Conservation (phyloP, 1,140 invertebrate genomes). For the Stegodyphus dumicola region DNA sequence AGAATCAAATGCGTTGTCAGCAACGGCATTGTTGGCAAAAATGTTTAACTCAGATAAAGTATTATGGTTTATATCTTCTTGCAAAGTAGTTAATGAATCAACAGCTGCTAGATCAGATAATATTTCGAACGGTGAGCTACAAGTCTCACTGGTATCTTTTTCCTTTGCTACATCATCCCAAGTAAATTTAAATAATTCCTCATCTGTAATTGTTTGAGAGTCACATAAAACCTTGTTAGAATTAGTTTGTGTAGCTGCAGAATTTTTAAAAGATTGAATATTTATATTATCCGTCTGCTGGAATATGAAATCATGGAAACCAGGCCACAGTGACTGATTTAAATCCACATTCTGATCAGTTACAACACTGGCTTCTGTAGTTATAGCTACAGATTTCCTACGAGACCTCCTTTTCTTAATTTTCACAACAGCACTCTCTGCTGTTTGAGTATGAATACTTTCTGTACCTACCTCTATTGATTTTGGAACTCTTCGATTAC, state of each 20-base stretch:
- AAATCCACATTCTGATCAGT: not conserved
- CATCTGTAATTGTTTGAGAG: conserved; percentile 54
- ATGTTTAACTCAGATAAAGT: not conserved
- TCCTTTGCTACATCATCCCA: conserved; percentile 1
- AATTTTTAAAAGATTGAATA: not conserved
- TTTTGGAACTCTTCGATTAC: conserved; percentile 28
- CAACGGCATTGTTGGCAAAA: not conserved
- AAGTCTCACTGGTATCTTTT: conserved; percentile 22
- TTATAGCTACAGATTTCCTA: conserved; percentile 48
- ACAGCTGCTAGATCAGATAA: not conserved
- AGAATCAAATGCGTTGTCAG: too few relatives aligned
- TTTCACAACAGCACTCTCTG: conserved; percentile 54
- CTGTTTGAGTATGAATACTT: conserved; percentile 58
- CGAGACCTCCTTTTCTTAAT: conserved; percentile 48
- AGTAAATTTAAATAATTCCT: conserved; percentile 32
- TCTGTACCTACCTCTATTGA: not conserved
- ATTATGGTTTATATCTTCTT: not conserved
- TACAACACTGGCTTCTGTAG: conserved; percentile 28
- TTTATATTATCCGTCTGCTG: not conserved
- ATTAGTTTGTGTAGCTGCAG: conserved; percentile 22
- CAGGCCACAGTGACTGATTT: conserved; percentile 26
- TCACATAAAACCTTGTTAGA: conserved; percentile 44
- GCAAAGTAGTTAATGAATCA: conserved; percentile 4
- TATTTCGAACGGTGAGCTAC: conserved; percentile 24
- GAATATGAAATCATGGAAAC: conserved; percentile 41